Percentiles rank a stretch among this genome's conserved stretches.
These are phyloP conservation scores for Ametastegia equiseti DNA, from an alignment of 2,888 invertebrate species.

Conservation along the genomic window DNA sequence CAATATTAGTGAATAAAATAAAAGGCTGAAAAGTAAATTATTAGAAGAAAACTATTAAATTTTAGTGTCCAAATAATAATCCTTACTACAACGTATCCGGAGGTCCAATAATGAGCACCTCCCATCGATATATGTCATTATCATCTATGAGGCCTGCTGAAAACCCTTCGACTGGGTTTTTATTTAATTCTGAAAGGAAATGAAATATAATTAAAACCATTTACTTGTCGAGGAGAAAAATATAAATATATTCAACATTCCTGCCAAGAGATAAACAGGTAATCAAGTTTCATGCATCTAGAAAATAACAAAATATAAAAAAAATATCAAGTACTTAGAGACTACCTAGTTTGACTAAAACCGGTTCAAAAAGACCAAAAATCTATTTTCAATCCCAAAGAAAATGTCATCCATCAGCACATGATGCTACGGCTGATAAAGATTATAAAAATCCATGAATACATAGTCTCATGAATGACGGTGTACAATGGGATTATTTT, in stretches of 20 bases:
- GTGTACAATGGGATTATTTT: not conserved
- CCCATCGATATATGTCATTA: conserved; percentile 99
- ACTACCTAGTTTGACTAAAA: not conserved
- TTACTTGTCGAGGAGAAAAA: not conserved
- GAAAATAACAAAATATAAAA: not conserved
- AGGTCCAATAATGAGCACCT: conserved; percentile 99
- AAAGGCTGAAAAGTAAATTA: not conserved
- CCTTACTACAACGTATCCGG: conserved; percentile 99
- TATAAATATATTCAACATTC: not conserved
- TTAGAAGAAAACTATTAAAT: conserved; percentile 1
- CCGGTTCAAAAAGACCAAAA: not conserved
- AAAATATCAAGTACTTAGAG: not conserved
- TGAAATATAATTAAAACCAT: not conserved
- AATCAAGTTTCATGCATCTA: not conserved
- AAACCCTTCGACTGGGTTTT: conserved; percentile 99
- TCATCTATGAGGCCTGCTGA: conserved; percentile 99
- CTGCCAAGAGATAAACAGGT: not conserved
- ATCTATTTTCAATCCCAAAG: not conserved
- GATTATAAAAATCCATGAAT: not conserved
- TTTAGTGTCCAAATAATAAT: conserved; percentile 25
- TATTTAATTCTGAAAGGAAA: conserved; percentile 92
- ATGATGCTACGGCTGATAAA: not conserved
- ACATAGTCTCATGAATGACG: not conserved
- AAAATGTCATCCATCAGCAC: not conserved
- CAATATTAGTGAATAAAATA: not conserved